A percentile compares a stretch with the other conserved stretches of the same genome.
phyloP scores from a whole-genome alignment of 2,888 invertebrate genomes.

The Hemithea aestivaria region DNA sequence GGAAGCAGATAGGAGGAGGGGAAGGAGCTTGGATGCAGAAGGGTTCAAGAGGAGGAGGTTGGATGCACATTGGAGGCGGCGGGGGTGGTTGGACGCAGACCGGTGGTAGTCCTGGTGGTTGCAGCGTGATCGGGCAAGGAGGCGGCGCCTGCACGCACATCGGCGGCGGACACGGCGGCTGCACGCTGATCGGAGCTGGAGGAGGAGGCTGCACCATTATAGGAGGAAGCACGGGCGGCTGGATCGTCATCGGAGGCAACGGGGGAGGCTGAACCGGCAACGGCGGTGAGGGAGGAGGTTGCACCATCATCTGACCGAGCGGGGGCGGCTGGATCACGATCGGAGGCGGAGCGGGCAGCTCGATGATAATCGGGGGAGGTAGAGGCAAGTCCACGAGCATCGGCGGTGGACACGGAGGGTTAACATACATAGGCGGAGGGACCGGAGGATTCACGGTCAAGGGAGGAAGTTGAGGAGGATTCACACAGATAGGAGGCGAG shows the following conservation, averaged over 20 bases:
- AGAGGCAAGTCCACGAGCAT: slow-evolving; percentile 49
- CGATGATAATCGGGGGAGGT: slow-evolving; percentile 56
- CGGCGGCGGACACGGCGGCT: slow-evolving; percentile 58
- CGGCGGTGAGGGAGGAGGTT: slow-evolving; percentile 61
- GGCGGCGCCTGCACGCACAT: slow-evolving; percentile 60
- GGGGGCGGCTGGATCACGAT: slow-evolving; percentile 64
- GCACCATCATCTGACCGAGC: slow-evolving; percentile 55
- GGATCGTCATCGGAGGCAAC: slow-evolving; percentile 59
- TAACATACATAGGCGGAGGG: slow-evolving; percentile 52
- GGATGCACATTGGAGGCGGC: slow-evolving; percentile 51
- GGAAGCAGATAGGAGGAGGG: slow-evolving; percentile 43
- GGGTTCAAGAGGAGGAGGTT: slow-evolving; percentile 56
- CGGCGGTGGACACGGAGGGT: slow-evolving; percentile 49
- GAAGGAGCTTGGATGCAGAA: slow-evolving; percentile 54
- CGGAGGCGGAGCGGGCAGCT: slow-evolving; percentile 58
- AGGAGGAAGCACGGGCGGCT: slow-evolving; percentile 54
- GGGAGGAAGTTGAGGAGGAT: slow-evolving; percentile 54
- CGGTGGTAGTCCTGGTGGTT: slow-evolving; percentile 57
- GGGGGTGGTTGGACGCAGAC: slow-evolving; percentile 58
- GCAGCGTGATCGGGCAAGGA: slow-evolving; percentile 51
- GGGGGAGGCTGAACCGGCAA: slow-evolving; percentile 63
- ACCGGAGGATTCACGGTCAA: slow-evolving; percentile 52
- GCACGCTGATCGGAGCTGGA: slow-evolving; percentile 52
- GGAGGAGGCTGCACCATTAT: slow-evolving; percentile 58
- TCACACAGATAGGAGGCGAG: slow-evolving; percentile 52